Base-by-base conservation (phyloP, 2,797 vertebrate species). In the Benthosema pterotum region DNA sequence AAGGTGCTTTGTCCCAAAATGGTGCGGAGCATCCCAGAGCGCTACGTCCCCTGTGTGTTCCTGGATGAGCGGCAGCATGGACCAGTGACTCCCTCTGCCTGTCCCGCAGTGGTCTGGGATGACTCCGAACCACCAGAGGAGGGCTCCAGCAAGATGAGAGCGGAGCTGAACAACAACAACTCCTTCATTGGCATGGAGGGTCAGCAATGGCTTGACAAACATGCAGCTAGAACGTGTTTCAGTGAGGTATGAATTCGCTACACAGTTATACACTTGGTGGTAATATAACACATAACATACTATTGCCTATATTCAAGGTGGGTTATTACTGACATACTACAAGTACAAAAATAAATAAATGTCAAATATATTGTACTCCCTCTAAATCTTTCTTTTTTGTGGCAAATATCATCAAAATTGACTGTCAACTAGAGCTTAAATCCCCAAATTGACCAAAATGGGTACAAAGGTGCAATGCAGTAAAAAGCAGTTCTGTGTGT, bases 41-140 rank as follows among this genome's bases (percentile, higher is more conserved):
- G 91, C 83, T 92, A 88, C 16, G 80, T 94, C 32, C 93, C 93
- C 9, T 94, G 93, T 43, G 92, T 91, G 28, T 93, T 93, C 63
- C 80, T 94, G 71, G 91, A 89, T 47, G 32, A 38, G 32, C 32
- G 7, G 32, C 77, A 84, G 42, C 68, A 28, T 5, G 63, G 32
- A 11, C 5, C 72, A 3, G 6, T 16, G 0, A 68, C 67, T 1
- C 55, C 18, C 52, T 25, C 84, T 17, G 77, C 83, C 63, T 93
- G 92, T 77, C 92, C 92, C 0, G 84, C 78, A 2, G 71, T 69
- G 48, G 80, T 69, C 8, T 80, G 63, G 88, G 88, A 91, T 0
- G 42, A 32, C 16, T 87, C 89, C 2, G 68, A 45, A 0, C 18
- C 77, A 42, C 68, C 88, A 0, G 91, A 91, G 28, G 87, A 88